Conservation (phyloP, 2,888 invertebrate species). For the Unio delphinus region DNA sequence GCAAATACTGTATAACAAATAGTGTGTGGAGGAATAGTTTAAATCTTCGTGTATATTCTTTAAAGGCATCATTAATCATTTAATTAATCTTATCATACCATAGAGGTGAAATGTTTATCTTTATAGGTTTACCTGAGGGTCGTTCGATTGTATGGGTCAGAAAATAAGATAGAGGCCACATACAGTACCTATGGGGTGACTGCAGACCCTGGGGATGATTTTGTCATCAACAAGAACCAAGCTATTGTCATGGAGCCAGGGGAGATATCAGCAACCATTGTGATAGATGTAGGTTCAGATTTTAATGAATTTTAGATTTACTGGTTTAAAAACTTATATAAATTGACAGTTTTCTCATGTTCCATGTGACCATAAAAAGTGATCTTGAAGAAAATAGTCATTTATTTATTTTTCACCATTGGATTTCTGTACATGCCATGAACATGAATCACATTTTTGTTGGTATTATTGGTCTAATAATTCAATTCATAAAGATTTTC, state of each 20-base stretch:
- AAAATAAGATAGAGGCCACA: constrained; percentile 54
- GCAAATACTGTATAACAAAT: background rate
- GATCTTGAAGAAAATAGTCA: too few relatives aligned
- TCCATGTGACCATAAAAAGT: too few relatives aligned
- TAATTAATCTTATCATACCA: too few relatives aligned
- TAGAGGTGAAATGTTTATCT: background rate
- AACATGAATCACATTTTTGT: too few relatives aligned
- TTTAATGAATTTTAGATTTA: too few relatives aligned
- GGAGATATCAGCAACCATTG: constrained; percentile 45
- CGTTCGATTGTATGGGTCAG: constrained; percentile 62
- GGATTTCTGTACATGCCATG: too few relatives aligned
- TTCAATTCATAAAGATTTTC: too few relatives aligned
- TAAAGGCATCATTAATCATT: too few relatives aligned
- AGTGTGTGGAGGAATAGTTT: background rate
- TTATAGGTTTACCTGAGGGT: constrained; percentile 59
- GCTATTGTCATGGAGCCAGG: constrained; percentile 55
- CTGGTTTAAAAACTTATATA: too few relatives aligned
- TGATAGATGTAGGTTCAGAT: constrained; percentile 41
- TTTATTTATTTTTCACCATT: too few relatives aligned
- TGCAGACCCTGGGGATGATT: constrained; percentile 54
- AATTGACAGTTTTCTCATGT: too few relatives aligned
- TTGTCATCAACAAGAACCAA: constrained; percentile 40
- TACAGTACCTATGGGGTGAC: constrained; percentile 52
- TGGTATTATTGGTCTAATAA: too few relatives aligned
- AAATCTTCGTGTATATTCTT: background rate